Evolutionary conservation across 2,113 vertebrate genomes (phyloP), one percentile per base, ranked within the genome.

Genomic region (Acrocephalus kingi): DNA sequence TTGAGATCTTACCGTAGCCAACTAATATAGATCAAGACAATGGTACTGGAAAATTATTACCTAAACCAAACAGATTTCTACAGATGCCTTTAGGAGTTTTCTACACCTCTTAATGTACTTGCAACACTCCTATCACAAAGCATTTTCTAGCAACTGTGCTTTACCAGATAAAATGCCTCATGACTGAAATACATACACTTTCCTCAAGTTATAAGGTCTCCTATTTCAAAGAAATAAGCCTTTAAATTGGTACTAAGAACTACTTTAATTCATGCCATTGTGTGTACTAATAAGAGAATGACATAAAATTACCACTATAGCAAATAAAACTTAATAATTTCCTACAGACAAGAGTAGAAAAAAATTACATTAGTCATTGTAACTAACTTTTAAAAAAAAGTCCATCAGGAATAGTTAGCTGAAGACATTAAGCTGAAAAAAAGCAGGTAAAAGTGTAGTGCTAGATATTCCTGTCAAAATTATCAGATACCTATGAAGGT

Each of bases 1-100:
- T 52, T 12, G 17, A 17, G 20, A 75, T 54, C 13, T 17, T 13
- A 35, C 20, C 0, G 0, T 6, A 21, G 56, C n/a, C 5, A 4
- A 20, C 35, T 11, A 23, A 9, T 10, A 12, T 3, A 4, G 10
- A 58, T 62, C 3, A 4, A 31, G 4, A 6, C 4, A 64, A 45
- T 0, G 1, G 13, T 41, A 45, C 13, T 17, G 20, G 37, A 66
- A 82, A 33, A 20, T 15, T 4, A 46, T 8, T 55, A n/a, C 43
- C 46, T 41, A 66, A 89, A 73, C 8, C 41, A 43, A 64, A 48
- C 6, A 41, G 16, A 49, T 58, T 82, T 84, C 46, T 46, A 10
- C 13, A 67, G 22, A 39, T 46, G 35, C 10, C 10, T 51, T 45
- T 20, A 43, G 10, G 12, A 72, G 28, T n/a, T 62, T 30, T 72